phyloP scores from a whole-genome alignment of 2,797 vertebrate genomes.

The Diplodus sargus region DNA sequence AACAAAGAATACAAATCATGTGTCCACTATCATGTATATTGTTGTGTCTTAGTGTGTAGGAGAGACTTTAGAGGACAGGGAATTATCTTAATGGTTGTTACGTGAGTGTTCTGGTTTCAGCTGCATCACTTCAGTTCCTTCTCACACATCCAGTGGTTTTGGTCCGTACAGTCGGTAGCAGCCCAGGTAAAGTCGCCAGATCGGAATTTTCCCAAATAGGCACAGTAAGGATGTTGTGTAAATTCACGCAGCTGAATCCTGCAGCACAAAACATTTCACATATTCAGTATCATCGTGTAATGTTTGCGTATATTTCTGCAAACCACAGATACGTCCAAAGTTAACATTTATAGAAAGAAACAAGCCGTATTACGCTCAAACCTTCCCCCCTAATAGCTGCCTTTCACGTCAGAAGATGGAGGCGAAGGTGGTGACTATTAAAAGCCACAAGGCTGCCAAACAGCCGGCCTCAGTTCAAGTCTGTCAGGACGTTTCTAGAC shows the following conservation, averaged over 20 bases:
- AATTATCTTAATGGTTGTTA: not conserved
- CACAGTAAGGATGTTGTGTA: rapidly evolving
- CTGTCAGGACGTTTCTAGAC: too few species aligned
- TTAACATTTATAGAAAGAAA: too few species aligned
- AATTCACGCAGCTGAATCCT: not conserved
- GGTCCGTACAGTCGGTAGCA: rapidly evolving
- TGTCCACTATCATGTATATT: not conserved
- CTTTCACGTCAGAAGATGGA: too few species aligned
- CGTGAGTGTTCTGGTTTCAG: too few species aligned
- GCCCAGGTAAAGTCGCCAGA: rapidly evolving
- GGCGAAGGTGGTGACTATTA: too few species aligned
- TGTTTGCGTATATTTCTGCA: too few species aligned
- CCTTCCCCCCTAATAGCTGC: too few species aligned
- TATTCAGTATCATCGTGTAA: not conserved
- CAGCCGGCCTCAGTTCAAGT: too few species aligned
- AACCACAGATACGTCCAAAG: too few species aligned
- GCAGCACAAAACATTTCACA: not conserved
- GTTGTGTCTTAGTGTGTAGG: not conserved
- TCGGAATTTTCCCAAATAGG: rapidly evolving
- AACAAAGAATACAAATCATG: not conserved
- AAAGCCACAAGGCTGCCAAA: too few species aligned
- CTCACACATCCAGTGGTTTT: not conserved
- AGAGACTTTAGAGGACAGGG: not conserved
- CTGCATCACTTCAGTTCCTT: not conserved
- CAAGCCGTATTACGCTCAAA: too few species aligned